Conservation (phyloP, 2,797 vertebrate species). For the Pogonophryne albipinna region DNA sequence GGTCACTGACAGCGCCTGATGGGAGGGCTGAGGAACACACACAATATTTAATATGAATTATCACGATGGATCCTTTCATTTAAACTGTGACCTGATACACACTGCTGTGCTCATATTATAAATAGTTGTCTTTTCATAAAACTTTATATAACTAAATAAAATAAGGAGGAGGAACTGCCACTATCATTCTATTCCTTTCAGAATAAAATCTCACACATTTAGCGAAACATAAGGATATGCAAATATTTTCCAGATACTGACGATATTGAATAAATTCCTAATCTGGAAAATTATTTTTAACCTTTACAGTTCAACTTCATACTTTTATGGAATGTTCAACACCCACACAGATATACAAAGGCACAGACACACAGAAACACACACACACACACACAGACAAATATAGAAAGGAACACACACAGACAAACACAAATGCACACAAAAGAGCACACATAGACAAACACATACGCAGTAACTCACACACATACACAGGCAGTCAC, state of each 20-base stretch:
- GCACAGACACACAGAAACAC: not conserved
- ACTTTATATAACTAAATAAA: not conserved
- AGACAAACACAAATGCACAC: too few species aligned
- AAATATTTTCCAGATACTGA: too few species aligned
- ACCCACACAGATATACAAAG: too few species aligned
- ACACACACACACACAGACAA: not conserved
- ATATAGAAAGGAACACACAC: too few species aligned
- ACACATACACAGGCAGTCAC: not conserved
- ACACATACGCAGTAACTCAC: not conserved
- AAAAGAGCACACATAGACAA: too few species aligned
- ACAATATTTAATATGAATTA: not conserved
- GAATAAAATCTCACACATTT: too few species aligned
- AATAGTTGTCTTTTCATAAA: not conserved
- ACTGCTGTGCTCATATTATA: too few species aligned
- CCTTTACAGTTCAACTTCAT: not conserved
- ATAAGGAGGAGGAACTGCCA: not conserved
- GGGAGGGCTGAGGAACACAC: slow-evolving; percentile 57
- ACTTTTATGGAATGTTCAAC: not conserved
- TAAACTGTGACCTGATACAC: too few species aligned
- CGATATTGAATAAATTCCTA: not conserved
- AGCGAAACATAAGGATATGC: too few species aligned
- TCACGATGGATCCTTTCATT: too few species aligned
- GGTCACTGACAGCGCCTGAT: slow-evolving; percentile 73
- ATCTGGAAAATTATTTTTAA: not conserved
- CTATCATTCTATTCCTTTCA: too few species aligned